These are phyloP conservation scores for Perccottus glenii DNA, from an alignment of 2,113 vertebrate genomes.

Conservation along the genomic window DNA sequence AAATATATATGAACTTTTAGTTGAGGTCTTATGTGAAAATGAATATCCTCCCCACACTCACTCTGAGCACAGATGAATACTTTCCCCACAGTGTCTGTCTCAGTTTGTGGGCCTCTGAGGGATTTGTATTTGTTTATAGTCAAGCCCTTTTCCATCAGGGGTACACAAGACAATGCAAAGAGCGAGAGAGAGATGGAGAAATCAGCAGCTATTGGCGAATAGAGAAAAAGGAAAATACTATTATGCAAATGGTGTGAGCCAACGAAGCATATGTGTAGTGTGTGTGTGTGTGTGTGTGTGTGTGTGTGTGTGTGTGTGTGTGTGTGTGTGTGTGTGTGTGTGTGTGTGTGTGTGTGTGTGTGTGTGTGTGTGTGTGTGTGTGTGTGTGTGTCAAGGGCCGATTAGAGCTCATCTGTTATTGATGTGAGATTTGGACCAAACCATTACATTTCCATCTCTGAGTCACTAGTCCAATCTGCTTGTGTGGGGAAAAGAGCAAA, in stretches of 20 bases:
- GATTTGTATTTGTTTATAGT: conserved; percentile 74
- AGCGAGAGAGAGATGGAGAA: conserved; percentile 51
- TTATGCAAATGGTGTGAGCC: conserved; percentile 97
- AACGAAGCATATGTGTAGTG: conserved; percentile 85
- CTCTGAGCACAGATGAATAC: conserved; percentile 68
- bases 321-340: conserved; percentile 74
- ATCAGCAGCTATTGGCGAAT: conserved; percentile 63
- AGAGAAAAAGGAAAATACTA: conserved; percentile 87
- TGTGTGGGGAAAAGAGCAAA: conserved; percentile 12
- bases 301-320: conserved; percentile 80
- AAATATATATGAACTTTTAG: conserved; percentile 18
- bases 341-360: conserved; percentile 54
- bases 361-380: conserved; percentile 80
- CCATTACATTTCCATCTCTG: conserved; percentile 86
- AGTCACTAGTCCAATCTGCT: conserved; percentile 49
- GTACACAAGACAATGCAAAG: conserved; percentile 58
- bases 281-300: conserved; percentile 68
- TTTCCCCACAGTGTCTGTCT: conserved; percentile 63
- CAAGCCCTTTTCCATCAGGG: conserved; percentile 69
- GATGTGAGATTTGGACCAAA: conserved; percentile 93
- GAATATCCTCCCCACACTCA: conserved; percentile 57
- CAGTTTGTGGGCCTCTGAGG: conserved; percentile 65
- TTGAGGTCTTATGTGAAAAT: conserved; percentile 35
- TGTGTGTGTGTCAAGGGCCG: conserved; percentile 58
- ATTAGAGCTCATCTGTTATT: conserved; percentile 99